phyloP scores from a whole-genome alignment of 2,113 vertebrate species.

The Romanogobio albipinnatus region DNA sequence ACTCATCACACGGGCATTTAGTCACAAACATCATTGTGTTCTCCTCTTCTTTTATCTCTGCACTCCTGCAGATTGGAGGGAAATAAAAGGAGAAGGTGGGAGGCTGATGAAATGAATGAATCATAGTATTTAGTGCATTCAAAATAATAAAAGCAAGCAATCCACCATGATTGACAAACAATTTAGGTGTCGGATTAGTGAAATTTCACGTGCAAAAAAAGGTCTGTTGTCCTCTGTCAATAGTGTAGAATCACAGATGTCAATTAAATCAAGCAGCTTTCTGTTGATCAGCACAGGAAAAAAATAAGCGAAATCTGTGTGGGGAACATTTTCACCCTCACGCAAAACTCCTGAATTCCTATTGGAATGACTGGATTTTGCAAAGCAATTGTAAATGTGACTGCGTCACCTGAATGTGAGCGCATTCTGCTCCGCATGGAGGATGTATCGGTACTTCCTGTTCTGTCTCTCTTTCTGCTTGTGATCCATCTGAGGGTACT shows the following conservation, averaged over 20 bases:
- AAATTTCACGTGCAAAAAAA: no score
- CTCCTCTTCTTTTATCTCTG: conserved; percentile 85
- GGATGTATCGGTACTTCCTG: conserved; percentile 92
- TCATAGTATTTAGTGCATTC: neutral
- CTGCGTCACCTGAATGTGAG: conserved; percentile 89
- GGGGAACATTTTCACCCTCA: no score
- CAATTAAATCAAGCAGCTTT: no score
- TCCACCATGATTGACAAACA: neutral
- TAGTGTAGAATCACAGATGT: no score
- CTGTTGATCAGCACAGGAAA: no score
- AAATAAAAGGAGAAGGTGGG: neutral
- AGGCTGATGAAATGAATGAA: neutral
- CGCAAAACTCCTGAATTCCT: no score
- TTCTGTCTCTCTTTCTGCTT: conserved; percentile 89
- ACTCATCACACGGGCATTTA: conserved; percentile 95
- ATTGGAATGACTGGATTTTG: no score
- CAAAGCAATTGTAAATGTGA: no score
- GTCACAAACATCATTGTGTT: conserved; percentile 92
- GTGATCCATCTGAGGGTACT: conserved; percentile 93
- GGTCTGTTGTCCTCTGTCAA: no score
- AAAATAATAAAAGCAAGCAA: neutral
- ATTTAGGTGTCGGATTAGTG: no score
- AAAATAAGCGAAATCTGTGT: no score
- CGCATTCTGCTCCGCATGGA: conserved; percentile 95
- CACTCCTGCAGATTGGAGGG: conserved; percentile 73